Evolutionary conservation across 2,797 vertebrate genomes (phyloP), one percentile per base, ranked within the genome.

Genomic region (Labroides dimidiatus): DNA sequence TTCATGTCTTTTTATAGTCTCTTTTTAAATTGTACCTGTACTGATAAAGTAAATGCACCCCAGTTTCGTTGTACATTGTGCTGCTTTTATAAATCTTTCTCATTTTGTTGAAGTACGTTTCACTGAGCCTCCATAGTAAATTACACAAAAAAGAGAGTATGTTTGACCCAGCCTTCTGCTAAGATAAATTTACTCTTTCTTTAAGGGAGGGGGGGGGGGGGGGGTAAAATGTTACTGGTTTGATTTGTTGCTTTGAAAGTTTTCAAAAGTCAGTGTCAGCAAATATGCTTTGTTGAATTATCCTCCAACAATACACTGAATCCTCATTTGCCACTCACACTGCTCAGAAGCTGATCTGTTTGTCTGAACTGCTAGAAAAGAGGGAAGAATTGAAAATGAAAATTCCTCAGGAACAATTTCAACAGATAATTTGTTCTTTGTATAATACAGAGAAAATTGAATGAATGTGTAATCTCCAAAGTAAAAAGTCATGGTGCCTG

Each of bases 201-300:
- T 66, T 47, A 3, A 69, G 53, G 13, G n/a, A n/a, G n/a, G n/a
- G n/a, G n/a, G n/a, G n/a, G n/a, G n/a, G n/a, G n/a, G 19, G 44
- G 42, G 58, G 56, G 47, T 16, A 1, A 42, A 50, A 21, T 27
- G 16, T 23, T n/a, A 45, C 16, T 21, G 72, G 60, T 57, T 64
- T 75, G 49, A 55, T 41, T 47, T 47, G 11, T 19, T 16, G 0
- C 48, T 33, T 19, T 54, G 48, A 68, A 64, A 68, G 54, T 45
- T 24, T 69, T 70, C 12, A 45, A 6, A 67, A 52, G 43, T 48
- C n/a, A 20, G 9, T 55, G 30, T 57, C 30, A 59, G 58, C 42
- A 64, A 56, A 60, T 53, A 39, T 37, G 7, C 11, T 63, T 6
- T 27, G 30, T 53, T 54, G 56, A 75, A 58, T 67, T 45, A 62